These are phyloP conservation scores for Hybos culiciformis DNA, from an alignment of 2,888 invertebrate genomes.

Conservation along the genomic window DNA sequence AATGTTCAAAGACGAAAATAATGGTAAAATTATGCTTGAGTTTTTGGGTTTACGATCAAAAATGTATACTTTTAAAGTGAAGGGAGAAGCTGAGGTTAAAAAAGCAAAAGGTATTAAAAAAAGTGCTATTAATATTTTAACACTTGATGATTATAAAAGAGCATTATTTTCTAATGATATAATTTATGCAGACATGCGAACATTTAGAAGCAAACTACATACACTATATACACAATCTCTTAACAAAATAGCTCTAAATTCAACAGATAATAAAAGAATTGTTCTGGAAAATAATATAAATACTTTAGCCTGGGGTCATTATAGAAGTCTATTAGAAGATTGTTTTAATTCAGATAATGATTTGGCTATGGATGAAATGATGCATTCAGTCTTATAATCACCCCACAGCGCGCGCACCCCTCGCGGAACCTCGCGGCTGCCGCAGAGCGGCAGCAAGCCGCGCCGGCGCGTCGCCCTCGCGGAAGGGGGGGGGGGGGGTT, in stretches of 20 bases:
- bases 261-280: conserved; percentile 1
- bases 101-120: not conserved
- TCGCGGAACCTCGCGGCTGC: too few relatives aligned
- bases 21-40: conserved; percentile 7
- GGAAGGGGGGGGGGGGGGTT: too few relatives aligned
- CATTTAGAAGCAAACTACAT: not conserved
- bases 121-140: not conserved
- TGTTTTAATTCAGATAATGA: too few relatives aligned
- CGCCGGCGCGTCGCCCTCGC: too few relatives aligned
- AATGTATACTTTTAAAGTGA: conserved; percentile 8
- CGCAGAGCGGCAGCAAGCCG: too few relatives aligned
- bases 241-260: too few relatives aligned
- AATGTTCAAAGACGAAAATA: conserved; percentile 5
- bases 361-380: too few relatives aligned
- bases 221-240: conserved; percentile 2
- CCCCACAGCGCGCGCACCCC: too few relatives aligned
- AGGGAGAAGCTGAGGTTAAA: not conserved
- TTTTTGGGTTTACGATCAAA: conserved; percentile 8
- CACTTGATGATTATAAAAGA: not conserved
- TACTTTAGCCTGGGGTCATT: not conserved
- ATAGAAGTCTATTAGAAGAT: too few relatives aligned
- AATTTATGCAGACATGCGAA: not conserved
- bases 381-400: too few relatives aligned
- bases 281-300: not conserved
- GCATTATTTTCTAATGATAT: not conserved